phyloP scores from a whole-genome alignment of 2,797 vertebrate genomes.

The Lates japonicus region DNA sequence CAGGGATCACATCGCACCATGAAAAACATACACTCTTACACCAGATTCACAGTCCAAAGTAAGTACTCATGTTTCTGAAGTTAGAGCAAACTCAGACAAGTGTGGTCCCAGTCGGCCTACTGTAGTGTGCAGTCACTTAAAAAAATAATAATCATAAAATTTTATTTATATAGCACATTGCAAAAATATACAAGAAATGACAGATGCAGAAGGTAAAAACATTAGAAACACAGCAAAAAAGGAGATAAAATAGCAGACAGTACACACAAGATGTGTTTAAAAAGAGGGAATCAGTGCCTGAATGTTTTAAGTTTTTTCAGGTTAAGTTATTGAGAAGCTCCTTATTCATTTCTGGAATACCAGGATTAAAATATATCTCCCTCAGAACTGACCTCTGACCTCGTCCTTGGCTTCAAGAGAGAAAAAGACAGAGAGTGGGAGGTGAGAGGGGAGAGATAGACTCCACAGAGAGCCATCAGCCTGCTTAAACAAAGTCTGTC shows the following conservation, averaged over 20 bases:
- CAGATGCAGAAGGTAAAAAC: conserved; percentile 37
- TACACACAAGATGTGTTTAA: not conserved
- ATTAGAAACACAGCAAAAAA: conserved; percentile 22
- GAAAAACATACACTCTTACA: conserved; percentile 61
- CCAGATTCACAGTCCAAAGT: conserved; percentile 51
- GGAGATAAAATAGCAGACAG: not conserved
- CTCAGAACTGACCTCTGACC: conserved; percentile 41
- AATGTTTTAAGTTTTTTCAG: conserved; percentile 8
- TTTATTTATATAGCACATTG: conserved; percentile 29
- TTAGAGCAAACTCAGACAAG: conserved; percentile 52
- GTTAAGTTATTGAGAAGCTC: conserved; percentile 20
- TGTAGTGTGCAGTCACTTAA: conserved; percentile 27
- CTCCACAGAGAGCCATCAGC: conserved; percentile 44
- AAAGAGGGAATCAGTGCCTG: not conserved
- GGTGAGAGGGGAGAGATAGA: conserved; percentile 22
- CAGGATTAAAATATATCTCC: conserved; percentile 53
- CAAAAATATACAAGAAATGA: not conserved
- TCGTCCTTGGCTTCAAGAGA: conserved; percentile 38
- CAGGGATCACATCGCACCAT: conserved; percentile 67
- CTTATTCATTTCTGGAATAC: conserved; percentile 58
- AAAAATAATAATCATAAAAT: conserved; percentile 38
- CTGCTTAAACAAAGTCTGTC: conserved; percentile 62
- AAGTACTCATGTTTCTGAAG: conserved; percentile 57
- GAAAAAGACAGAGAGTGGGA: conserved; percentile 27
- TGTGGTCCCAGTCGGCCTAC: conserved; percentile 18